phyloP scores from a whole-genome alignment of 2,797 vertebrate genomes.

The Nyctalus aviator region DNA sequence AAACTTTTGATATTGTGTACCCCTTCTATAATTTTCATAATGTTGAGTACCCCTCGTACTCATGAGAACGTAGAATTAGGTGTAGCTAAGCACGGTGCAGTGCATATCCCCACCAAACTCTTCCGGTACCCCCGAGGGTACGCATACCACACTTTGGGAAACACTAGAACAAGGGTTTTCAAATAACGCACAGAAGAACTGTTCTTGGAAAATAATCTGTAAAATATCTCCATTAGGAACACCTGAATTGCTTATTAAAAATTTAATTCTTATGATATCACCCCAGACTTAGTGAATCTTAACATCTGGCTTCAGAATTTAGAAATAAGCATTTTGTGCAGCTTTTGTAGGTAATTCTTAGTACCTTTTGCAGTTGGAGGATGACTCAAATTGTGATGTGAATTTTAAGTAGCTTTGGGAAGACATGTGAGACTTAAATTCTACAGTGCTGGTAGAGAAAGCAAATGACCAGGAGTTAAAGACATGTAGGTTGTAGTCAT shows the following conservation, averaged over 20 bases:
- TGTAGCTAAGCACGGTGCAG: too few species aligned
- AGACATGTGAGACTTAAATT: not conserved
- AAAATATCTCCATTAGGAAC: not conserved
- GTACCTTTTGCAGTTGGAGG: slow-evolving; percentile 13
- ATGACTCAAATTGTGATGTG: not conserved
- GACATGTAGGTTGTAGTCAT: not conserved
- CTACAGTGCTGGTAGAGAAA: slow-evolving; percentile 10
- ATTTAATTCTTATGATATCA: not conserved
- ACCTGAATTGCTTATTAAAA: not conserved
- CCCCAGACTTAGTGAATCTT: not conserved
- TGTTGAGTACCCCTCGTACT: too few species aligned
- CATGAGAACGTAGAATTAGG: too few species aligned
- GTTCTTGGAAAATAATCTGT: not conserved
- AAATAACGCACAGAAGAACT: not conserved
- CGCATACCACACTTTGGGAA: too few species aligned
- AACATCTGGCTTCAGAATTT: slow-evolving; percentile 13
- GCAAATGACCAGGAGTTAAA: slow-evolving; percentile 14
- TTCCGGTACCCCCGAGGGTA: too few species aligned
- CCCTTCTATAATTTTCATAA: too few species aligned
- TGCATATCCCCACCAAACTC: too few species aligned
- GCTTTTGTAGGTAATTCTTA: not conserved
- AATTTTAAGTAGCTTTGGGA: slow-evolving; percentile 42
- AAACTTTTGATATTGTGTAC: too few species aligned
- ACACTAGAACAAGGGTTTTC: not conserved
- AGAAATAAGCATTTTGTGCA: not conserved